These are phyloP conservation scores for Pandemis heparana DNA, from an alignment of 2,888 invertebrate genomes.

Conservation along the genomic window DNA sequence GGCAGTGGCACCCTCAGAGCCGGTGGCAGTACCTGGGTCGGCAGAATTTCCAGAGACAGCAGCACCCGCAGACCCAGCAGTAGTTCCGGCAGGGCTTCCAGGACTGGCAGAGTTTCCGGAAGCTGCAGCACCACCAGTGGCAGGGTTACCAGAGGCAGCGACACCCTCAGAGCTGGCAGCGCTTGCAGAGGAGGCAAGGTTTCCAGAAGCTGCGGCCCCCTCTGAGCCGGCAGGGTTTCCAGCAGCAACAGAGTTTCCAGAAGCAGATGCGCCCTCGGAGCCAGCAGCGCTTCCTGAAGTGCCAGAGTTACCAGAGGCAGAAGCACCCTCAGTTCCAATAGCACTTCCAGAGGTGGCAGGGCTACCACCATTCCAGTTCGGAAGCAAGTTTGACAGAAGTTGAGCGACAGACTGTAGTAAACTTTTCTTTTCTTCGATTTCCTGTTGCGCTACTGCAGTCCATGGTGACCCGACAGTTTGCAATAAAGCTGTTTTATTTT, in stretches of 20 bases:
- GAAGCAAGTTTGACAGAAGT: constrained; percentile 67
- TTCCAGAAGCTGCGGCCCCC: constrained; percentile 2
- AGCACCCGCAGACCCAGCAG: constrained; percentile 5
- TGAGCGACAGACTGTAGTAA: constrained; percentile 66
- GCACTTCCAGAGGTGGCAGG: constrained; percentile 11
- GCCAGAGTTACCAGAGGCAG: constrained; percentile 17
- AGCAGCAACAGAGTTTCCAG: constrained; percentile 22
- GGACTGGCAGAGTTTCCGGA: background rate
- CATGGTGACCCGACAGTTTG: constrained; percentile 65
- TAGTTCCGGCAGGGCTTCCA: background rate
- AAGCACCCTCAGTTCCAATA: constrained; percentile 5
- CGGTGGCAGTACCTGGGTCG: background rate
- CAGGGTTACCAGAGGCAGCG: background rate
- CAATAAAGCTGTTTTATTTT: constrained; percentile 68
- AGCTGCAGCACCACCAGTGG: background rate
- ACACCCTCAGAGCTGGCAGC: background rate
- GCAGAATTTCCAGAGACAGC: constrained; percentile 8
- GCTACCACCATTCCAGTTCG: constrained; percentile 61
- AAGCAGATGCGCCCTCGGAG: background rate
- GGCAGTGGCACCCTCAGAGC: constrained; percentile 8
- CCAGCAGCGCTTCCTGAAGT: background rate
- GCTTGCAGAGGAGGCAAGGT: background rate
- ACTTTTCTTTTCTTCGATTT: constrained; percentile 66
- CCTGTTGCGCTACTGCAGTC: constrained; percentile 61
- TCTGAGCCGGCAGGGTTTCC: constrained; percentile 12